Evolutionary conservation across 2,113 vertebrate species (phyloP).

Genomic region (Hepsetus odoe): DNA sequence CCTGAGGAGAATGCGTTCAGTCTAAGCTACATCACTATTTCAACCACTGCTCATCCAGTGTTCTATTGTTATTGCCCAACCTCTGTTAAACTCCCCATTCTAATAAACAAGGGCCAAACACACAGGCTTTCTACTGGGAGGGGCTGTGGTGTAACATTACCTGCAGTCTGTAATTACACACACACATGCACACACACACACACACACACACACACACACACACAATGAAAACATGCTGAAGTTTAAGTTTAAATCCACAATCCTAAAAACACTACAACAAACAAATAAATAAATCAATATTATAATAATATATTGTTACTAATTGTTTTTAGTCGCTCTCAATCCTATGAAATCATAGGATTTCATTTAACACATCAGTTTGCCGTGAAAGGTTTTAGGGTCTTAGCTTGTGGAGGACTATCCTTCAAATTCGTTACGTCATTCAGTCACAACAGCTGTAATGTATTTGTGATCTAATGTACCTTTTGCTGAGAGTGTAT

Average conservation of each 20-base stretch:
- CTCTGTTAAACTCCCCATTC: slow-evolving; percentile 66
- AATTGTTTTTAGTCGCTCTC: too few species aligned
- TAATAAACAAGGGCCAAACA: slow-evolving; percentile 57
- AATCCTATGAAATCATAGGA: too few species aligned
- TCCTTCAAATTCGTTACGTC: too few species aligned
- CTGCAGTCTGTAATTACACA: slow-evolving; percentile 73
- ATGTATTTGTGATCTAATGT: too few species aligned
- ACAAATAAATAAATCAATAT: neutral
- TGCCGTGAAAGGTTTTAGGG: too few species aligned
- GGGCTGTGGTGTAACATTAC: slow-evolving; percentile 70
- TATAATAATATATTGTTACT: too few species aligned
- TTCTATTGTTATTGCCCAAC: slow-evolving; percentile 41
- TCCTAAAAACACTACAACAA: too few species aligned
- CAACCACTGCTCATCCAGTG: slow-evolving; percentile 58
- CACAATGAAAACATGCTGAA: slow-evolving; percentile 21
- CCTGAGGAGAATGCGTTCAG: neutral
- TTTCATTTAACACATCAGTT: too few species aligned
- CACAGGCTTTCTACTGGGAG: slow-evolving; percentile 64
- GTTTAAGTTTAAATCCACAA: slow-evolving; percentile 8
- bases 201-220: slow-evolving; percentile 15
- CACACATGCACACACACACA: slow-evolving; percentile 44
- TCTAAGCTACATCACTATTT: slow-evolving; percentile 47
- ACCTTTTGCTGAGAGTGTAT: neutral
- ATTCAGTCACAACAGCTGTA: slow-evolving; percentile 1
- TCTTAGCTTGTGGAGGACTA: too few species aligned